Evolutionary conservation across 2,113 vertebrate genomes (phyloP), one percentile per base, ranked within the genome.

Genomic region (Lycocorax pyrrhopterus): DNA sequence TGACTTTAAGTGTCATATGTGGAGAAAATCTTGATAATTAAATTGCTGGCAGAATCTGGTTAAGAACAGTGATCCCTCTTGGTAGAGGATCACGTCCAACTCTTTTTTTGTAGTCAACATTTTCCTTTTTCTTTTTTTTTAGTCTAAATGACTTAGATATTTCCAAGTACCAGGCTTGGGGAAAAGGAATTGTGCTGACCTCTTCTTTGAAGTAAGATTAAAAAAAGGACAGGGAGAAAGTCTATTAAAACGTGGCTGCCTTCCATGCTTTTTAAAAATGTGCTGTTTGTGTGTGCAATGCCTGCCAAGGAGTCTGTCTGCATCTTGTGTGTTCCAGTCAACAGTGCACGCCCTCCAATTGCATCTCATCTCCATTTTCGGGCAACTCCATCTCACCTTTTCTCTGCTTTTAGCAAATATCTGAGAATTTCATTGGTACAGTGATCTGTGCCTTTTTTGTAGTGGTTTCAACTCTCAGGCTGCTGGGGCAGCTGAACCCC

Each of bases 141-240:
- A 60, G 8, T 66, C 60, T 51, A 82, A 90, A 49, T 63, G 4
- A 47, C 53, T 84, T 90, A 35, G 43, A 14, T 78, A 56, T 63
- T 93, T 92, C 30, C 76, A 92, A 90, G 60, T 68, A 59, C 30
- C 29, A 87, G 74, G 29, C 47, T 87, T 3, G 1, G 43, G 25
- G 43, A 18, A 87, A 71, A 94, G 47, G 64, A 84, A 78, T 81
- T 71, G 16, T 79, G 69, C 47, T 93, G 73, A 96, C 86, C 83
- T 89, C 91, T 84, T 81, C 90, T 95, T 95, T 95, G 86, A 96
- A 92, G 77, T 87, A 47, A 62, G 66, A 84, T 91, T 89, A 2
- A 29, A 72, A 80, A 91, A 93, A 87, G 33, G 47, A 60, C 10
- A 64, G 25, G 78, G 84, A 84, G 87, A 91, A 95, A 91, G 84